These are phyloP conservation scores for Polypterus bichir DNA, from an alignment of 2,113 vertebrate genomes.

Conservation along the genomic window DNA sequence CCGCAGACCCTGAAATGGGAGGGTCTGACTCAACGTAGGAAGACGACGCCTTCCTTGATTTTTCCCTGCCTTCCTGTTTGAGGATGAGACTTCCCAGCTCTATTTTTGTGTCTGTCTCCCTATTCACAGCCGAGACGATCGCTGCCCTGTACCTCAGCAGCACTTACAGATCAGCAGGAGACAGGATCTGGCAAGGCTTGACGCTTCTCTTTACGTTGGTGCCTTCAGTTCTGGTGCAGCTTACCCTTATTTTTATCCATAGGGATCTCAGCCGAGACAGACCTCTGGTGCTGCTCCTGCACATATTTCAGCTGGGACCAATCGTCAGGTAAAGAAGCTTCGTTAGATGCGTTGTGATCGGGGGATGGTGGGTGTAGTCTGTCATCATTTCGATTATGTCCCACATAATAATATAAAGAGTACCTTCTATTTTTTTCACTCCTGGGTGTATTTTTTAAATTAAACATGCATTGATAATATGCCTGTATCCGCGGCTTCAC, in stretches of 20 bases:
- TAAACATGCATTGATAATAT: no score
- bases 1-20: constrained; percentile 20
- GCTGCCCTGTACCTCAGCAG: constrained; percentile 78
- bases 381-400: no score
- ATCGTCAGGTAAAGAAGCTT: constrained; percentile 63
- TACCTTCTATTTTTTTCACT: no score
- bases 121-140: constrained; percentile 78
- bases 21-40: constrained; percentile 14
- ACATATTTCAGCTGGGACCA: constrained; percentile 86
- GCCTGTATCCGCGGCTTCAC: no score
- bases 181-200: constrained; percentile 78
- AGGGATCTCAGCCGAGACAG: constrained; percentile 82
- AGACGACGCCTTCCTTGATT: constrained; percentile 17
- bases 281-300: constrained; percentile 81
- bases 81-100: constrained; percentile 86
- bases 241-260: constrained; percentile 87
- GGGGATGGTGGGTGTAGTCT: no score
- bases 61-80: constrained; percentile 35
- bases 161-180: constrained; percentile 72
- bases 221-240: constrained; percentile 81
- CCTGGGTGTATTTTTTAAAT: no score
- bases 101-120: constrained; percentile 75
- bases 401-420: no score
- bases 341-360: no score
- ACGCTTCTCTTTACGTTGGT: constrained; percentile 83